Evolutionary conservation across 2,113 vertebrate species (phyloP).

Genomic region (Promerops cafer): DNA sequence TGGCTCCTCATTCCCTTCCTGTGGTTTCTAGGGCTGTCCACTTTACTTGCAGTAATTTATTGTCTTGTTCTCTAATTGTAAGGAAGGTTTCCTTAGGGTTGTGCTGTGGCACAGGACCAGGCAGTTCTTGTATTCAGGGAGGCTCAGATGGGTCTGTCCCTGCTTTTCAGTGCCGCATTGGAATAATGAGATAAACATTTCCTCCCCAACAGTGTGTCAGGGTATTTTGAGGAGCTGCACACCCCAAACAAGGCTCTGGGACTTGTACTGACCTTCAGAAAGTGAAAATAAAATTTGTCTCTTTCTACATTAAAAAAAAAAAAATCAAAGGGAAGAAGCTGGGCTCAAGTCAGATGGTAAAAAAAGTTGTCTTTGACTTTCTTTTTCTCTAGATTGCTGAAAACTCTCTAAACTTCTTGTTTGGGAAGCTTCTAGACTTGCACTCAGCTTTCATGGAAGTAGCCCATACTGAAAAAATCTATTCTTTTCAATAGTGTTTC

Average conservation of each 20-base stretch:
- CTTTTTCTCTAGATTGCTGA: background rate
- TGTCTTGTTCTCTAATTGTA: background rate
- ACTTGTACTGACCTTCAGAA: background rate
- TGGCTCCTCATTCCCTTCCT: conserved; percentile 1
- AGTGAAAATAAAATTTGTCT: background rate
- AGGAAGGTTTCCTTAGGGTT: background rate
- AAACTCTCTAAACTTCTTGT: background rate
- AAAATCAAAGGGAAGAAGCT: background rate
- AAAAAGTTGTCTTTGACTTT: background rate
- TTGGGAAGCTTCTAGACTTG: background rate
- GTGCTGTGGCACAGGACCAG: background rate
- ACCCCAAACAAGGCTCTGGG: background rate
- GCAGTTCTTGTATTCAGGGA: background rate
- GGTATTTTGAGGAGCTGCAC: background rate
- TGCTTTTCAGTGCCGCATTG: background rate
- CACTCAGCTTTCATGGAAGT: background rate
- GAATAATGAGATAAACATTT: background rate
- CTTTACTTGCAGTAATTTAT: background rate
- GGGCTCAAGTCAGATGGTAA: background rate
- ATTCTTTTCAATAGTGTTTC: too few species aligned
- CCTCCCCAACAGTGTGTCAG: accelerated
- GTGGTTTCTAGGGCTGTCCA: background rate
- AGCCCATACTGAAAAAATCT: background rate
- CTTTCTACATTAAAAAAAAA: background rate
- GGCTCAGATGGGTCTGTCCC: background rate